These are phyloP conservation scores for Chlorops oryzae DNA, from an alignment of 1,140 invertebrate species.

Conservation along the genomic window DNA sequence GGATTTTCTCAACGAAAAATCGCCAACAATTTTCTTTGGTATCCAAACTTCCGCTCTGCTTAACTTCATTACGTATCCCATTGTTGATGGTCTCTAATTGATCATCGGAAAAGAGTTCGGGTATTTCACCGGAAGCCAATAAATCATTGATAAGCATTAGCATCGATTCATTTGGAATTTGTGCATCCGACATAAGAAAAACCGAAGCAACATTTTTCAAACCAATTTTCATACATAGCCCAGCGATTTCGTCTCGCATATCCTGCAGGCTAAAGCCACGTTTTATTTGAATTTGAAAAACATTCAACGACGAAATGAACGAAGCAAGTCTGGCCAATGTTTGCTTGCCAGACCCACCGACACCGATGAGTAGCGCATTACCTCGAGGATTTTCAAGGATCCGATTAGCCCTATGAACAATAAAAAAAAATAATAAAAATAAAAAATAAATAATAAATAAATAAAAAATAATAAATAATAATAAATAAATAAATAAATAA, in stretches of 20 bases:
- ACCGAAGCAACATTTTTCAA: conserved; percentile 82
- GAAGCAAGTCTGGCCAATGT: conserved; percentile 81
- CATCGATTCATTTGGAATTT: conserved; percentile 86
- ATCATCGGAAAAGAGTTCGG: conserved; percentile 85
- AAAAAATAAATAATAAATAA: background rate
- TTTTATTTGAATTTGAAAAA: conserved; percentile 85
- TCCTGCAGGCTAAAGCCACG: conserved; percentile 84
- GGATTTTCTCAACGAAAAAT: conserved; percentile 88
- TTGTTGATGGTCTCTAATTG: conserved; percentile 85
- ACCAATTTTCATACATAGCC: conserved; percentile 80
- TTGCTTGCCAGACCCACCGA: conserved; percentile 93
- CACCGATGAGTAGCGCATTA: conserved; percentile 86
- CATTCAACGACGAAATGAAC: conserved; percentile 83
- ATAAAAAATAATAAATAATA: background rate
- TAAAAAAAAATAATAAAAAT: background rate
- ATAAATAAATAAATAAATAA: too few species aligned
- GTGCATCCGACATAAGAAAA: conserved; percentile 91
- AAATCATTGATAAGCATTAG: conserved; percentile 93
- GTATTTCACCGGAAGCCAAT: conserved; percentile 88
- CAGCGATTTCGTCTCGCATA: conserved; percentile 74
- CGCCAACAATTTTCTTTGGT: conserved; percentile 92
- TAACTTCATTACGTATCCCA: conserved; percentile 75
- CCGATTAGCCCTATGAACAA: conserved; percentile 69
- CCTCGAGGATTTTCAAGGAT: conserved; percentile 88
- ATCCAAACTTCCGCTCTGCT: conserved; percentile 67